Percentiles rank a stretch among this genome's conserved stretches.
Evolutionary conservation across 1,140 invertebrate genomes (phyloP).

Genomic region (Megathymus violae): DNA sequence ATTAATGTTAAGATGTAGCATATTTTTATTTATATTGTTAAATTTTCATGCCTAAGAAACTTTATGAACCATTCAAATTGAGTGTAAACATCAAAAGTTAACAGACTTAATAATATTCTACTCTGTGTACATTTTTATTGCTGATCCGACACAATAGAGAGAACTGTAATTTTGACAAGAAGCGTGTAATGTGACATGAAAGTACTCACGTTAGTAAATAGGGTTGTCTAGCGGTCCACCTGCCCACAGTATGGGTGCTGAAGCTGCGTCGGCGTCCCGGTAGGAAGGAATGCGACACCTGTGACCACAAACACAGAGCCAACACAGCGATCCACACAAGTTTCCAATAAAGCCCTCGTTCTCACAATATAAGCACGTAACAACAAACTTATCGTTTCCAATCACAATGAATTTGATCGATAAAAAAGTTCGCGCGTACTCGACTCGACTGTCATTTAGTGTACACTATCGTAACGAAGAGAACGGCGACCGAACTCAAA

Average conservation of each 20-base stretch:
- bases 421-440: conserved; percentile 69
- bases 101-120: too few species aligned
- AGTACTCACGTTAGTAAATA: conserved; percentile 44
- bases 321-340: conserved; percentile 53
- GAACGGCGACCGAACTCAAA: conserved; percentile 58
- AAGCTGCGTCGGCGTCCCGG: conserved; percentile 69
- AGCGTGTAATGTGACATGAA: conserved; percentile 6
- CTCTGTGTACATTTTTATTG: too few species aligned
- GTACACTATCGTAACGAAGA: conserved; percentile 40
- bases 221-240: conserved; percentile 62
- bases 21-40: too few species aligned
- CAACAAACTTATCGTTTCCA: conserved; percentile 38
- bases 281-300: conserved; percentile 80
- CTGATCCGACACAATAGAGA: too few species aligned
- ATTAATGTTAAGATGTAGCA: too few species aligned
- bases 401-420: conserved; percentile 46
- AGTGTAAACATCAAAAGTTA: too few species aligned
- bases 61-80: too few species aligned
- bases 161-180: background rate
- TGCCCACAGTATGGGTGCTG: conserved; percentile 57
- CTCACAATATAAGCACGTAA: conserved; percentile 42
- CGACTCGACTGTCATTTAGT: conserved; percentile 38
- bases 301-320: conserved; percentile 69
- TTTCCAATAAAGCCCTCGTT: conserved; percentile 47
- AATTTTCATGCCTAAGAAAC: too few species aligned